These are phyloP conservation scores for Reticulitermes speratus DNA, from an alignment of 1,140 invertebrate genomes.

Conservation along the genomic window DNA sequence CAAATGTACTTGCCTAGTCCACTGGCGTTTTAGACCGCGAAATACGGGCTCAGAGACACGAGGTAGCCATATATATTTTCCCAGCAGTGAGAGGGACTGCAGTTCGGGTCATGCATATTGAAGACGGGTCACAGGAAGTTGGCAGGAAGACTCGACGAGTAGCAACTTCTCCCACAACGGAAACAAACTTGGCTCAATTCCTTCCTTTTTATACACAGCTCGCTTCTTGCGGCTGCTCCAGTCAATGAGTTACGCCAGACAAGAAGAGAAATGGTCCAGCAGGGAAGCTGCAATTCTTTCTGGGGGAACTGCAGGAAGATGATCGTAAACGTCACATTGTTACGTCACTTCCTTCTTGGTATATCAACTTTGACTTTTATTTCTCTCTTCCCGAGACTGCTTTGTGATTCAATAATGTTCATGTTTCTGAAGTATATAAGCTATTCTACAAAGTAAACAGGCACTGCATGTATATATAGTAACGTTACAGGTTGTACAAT, in stretches of 20 bases:
- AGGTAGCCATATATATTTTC: neutral
- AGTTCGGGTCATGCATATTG: neutral
- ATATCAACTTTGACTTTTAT: neutral
- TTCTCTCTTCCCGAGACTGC: neutral
- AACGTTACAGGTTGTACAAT: too few species aligned
- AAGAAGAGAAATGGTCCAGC: constrained; percentile 1
- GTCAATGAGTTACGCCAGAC: neutral
- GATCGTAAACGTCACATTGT: constrained; percentile 15
- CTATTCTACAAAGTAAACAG: too few species aligned
- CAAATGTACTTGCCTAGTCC: too few species aligned
- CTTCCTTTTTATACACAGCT: constrained; percentile 11
- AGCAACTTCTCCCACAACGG: neutral
- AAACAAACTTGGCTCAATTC: constrained; percentile 18
- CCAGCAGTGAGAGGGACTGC: neutral
- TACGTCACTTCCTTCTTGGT: neutral
- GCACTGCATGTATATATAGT: too few species aligned
- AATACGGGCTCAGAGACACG: neutral
- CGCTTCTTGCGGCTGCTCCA: neutral
- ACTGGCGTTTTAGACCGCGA: neutral
- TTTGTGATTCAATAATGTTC: neutral
- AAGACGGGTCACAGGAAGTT: constrained; percentile 5
- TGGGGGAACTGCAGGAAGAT: constrained; percentile 13
- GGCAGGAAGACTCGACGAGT: neutral
- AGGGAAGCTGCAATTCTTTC: neutral
- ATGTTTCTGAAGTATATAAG: neutral